Evolutionary conservation across 2,888 invertebrate species (phyloP).

Genomic region (Stratiomys singularior): DNA sequence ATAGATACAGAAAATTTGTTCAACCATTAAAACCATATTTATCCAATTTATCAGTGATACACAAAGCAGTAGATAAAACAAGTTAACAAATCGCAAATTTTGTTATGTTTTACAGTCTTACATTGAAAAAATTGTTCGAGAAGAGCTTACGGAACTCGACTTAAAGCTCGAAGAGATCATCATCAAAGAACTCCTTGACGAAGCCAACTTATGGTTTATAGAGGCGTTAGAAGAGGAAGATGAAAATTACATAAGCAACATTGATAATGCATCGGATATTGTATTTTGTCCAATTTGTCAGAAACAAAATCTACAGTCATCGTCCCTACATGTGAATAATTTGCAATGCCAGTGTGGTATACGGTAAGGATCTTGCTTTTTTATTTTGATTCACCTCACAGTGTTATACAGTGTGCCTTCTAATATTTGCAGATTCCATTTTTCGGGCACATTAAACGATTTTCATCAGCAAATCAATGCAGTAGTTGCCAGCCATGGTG

Average conservation of each 20-base stretch:
- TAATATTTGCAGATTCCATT: conserved; percentile 24
- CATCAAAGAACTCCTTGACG: conserved; percentile 16
- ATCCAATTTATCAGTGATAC: no score
- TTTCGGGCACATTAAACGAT: not conserved
- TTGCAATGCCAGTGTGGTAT: conserved; percentile 21
- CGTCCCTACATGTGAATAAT: not conserved
- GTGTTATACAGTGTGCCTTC: no score
- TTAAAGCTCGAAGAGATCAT: conserved; percentile 17
- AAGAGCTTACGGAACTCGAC: conserved; percentile 29
- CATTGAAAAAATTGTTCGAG: conserved; percentile 28
- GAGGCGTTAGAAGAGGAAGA: conserved; percentile 32
- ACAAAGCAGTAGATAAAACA: no score
- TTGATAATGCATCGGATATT: not conserved
- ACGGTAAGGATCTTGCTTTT: not conserved
- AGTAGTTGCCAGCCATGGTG: not conserved
- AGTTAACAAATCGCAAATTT: no score
- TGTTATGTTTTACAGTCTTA: not conserved
- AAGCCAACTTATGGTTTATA: conserved; percentile 28
- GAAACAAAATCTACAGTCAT: conserved; percentile 3
- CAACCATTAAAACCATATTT: no score
- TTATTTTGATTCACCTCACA: no score
- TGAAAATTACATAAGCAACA: conserved; percentile 23
- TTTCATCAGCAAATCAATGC: conserved; percentile 2
- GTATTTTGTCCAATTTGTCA: conserved; percentile 44
- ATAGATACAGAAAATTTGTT: no score